Percentiles rank a stretch among this genome's conserved stretches.
Conservation (phyloP, 2,797 vertebrate genomes). For the Squalus acanthias region DNA sequence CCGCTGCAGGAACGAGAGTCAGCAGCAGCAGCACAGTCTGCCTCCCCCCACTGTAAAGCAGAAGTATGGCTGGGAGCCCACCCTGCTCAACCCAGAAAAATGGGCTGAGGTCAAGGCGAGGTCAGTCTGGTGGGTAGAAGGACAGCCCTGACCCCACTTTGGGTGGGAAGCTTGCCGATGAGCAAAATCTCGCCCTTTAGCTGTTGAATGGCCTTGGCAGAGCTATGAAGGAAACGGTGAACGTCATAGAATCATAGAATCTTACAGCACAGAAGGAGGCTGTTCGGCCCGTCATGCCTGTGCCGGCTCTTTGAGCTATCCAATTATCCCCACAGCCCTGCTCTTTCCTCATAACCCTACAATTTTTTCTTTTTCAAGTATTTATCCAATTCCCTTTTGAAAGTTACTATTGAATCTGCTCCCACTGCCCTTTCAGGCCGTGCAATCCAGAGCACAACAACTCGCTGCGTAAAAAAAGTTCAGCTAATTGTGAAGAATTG, state of each 20-base stretch:
- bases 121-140: background rate
- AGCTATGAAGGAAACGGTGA: background rate
- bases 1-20: background rate
- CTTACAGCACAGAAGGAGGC: background rate
- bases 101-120: background rate
- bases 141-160: background rate
- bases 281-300: background rate
- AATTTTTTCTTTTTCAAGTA: background rate
- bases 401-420: background rate
- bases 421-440: background rate
- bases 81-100: background rate
- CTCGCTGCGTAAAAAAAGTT: background rate
- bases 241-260: background rate
- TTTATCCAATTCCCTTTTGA: background rate
- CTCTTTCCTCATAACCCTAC: background rate
- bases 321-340: background rate
- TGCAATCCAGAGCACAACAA: background rate
- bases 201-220: background rate
- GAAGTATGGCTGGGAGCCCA: background rate
- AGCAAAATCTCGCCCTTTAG: background rate
- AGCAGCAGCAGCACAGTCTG: background rate
- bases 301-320: background rate
- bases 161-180: background rate
- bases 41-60: background rate
- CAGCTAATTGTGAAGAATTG: background rate